Percentiles rank a stretch among this genome's conserved stretches.
Conservation (phyloP, 2,113 vertebrate genomes). For the Leptobrachium ailaonicum region DNA sequence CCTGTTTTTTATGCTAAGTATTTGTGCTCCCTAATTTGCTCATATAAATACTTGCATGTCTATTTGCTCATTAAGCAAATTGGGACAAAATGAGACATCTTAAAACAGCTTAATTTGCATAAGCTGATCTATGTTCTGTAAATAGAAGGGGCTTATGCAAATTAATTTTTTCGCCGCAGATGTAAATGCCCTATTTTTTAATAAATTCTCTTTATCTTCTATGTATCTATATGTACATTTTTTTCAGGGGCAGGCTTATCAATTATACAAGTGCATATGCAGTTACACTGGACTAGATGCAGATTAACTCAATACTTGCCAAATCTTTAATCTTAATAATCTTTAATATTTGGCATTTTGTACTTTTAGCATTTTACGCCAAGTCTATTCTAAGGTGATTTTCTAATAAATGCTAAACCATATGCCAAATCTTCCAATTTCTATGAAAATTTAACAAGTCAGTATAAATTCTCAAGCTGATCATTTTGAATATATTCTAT, state of each 20-base stretch:
- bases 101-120: constrained; percentile 50
- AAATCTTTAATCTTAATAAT: not conserved
- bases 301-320: not conserved
- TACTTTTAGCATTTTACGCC: not conserved
- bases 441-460: not conserved
- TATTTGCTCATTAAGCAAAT: constrained; percentile 50
- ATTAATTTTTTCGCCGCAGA: constrained; percentile 42
- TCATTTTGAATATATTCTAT: too few species aligned
- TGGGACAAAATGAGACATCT: constrained; percentile 48
- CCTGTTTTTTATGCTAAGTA: constrained; percentile 51
- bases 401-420: too few species aligned
- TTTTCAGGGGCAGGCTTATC: not conserved
- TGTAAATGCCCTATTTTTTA: constrained; percentile 42
- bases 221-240: not conserved
- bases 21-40: constrained; percentile 50
- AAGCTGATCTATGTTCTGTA: constrained; percentile 40
- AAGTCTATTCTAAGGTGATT: not conserved
- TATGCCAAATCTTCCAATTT: not conserved
- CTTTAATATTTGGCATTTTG: not conserved
- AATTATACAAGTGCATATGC: too few species aligned
- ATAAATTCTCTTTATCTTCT: not conserved
- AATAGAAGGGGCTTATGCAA: constrained; percentile 47
- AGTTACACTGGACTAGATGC: too few species aligned
- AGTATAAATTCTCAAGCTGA: too few species aligned
- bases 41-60: constrained; percentile 51